Percentiles rank a stretch among this genome's conserved stretches.
Evolutionary conservation across 2,888 invertebrate genomes (phyloP).

Genomic region (Polietes domitor): DNA sequence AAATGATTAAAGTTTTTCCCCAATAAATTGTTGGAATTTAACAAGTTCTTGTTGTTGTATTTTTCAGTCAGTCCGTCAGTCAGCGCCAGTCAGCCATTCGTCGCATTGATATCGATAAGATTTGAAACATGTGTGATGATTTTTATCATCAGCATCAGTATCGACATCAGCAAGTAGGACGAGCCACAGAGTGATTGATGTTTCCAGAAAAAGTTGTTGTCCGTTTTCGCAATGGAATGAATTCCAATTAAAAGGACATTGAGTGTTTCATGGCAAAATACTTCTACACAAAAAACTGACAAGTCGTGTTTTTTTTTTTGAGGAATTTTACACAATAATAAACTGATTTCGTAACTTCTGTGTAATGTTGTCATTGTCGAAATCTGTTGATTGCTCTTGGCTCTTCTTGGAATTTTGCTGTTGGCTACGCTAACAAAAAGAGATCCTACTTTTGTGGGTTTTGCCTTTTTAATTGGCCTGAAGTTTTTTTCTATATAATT

Average conservation of each 20-base stretch:
- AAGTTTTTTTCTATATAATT: too few relatives aligned
- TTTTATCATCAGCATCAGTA: constrained; percentile 44
- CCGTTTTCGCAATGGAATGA: background rate
- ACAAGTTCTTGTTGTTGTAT: constrained; percentile 42
- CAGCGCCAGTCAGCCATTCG: constrained; percentile 24
- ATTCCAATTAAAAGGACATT: background rate
- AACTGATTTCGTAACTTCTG: background rate
- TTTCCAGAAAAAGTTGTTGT: constrained; percentile 27
- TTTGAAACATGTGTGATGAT: constrained; percentile 64
- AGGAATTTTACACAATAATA: background rate
- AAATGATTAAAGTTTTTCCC: constrained; percentile 55
- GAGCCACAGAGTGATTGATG: constrained; percentile 43
- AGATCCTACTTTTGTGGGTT: too few relatives aligned
- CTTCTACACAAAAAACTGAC: constrained; percentile 1
- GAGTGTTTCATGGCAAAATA: constrained; percentile 18
- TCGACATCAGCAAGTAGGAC: background rate
- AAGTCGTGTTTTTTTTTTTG: background rate
- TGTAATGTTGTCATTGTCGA: too few relatives aligned
- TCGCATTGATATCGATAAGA: constrained; percentile 46
- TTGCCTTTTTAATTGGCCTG: too few relatives aligned
- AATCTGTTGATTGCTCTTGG: too few relatives aligned
- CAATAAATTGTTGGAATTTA: constrained; percentile 55
- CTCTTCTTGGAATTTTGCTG: too few relatives aligned
- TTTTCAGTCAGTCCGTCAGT: constrained; percentile 12
- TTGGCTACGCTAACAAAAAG: too few relatives aligned